Evolutionary conservation across 2,113 vertebrate species (phyloP), one percentile per base, ranked within the genome.

Genomic region (Salvelinus fontinalis): DNA sequence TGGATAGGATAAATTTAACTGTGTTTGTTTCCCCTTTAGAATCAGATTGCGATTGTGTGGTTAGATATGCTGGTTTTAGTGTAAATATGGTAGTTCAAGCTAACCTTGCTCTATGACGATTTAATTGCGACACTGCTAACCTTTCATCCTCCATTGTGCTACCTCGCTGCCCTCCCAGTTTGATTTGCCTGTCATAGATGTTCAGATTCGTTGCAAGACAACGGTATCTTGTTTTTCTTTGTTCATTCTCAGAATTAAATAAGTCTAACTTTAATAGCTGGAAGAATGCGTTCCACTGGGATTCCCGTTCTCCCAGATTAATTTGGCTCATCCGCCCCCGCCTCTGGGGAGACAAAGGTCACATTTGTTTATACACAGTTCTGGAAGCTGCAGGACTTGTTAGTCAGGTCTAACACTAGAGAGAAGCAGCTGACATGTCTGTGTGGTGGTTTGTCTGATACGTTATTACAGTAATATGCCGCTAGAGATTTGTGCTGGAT

Each of bases 211-310:
- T 62, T 54, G 12, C 16, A 54, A 54, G 67, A 62, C 65, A 69
- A n/a, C 70, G 75, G 49, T 66, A 59, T 54, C 69, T 79, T 74
- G 69, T 48, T 73, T 76, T 70, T 69, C 69, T 77, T 75, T 60
- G 39, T 31, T 54, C 12, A 54, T 54, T 74, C 67, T 31, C 26
- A 31, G 11, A 67, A 74, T 67, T 48, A 80, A 73, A 69, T 72
- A 69, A 76, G 65, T 73, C 70, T 76, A 74, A 54, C 76, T 78
- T 79, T 65, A 80, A 39, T 54, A 22, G 66, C 70, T 70, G 73
- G 62, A 78, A 71, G 73, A 82, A 76, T 78, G 75, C 62, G 24
- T 78, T 78, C 75, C 75, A 64, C 39, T n/a, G 66, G 77, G 74
- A 74, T 14, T 65, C 73, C 44, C 29, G 31, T 26, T 81, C 75